These are phyloP conservation scores for Himalopsyche japonica DNA, from an alignment of 2,888 invertebrate species.

Conservation along the genomic window DNA sequence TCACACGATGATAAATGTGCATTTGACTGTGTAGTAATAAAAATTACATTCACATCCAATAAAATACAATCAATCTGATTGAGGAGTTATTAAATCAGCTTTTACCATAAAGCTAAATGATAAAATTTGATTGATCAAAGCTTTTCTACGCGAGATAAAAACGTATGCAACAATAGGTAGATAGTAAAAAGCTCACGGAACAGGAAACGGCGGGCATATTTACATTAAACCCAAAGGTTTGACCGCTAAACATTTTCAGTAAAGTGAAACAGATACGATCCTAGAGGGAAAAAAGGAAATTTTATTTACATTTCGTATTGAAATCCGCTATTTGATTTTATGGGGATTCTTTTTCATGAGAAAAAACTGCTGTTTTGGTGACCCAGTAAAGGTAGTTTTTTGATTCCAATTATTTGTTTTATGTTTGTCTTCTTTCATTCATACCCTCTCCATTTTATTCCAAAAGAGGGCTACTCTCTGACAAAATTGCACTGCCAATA, in stretches of 20 bases:
- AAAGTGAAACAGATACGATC: conserved; percentile 33
- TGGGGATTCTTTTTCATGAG: conserved; percentile 10
- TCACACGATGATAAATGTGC: too few relatives aligned
- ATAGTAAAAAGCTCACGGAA: conserved; percentile 23
- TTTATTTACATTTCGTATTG: conserved; percentile 33
- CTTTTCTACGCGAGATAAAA: not conserved
- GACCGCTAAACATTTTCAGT: conserved; percentile 19
- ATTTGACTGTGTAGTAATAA: too few relatives aligned
- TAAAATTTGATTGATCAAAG: not conserved
- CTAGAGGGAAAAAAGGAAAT: conserved; percentile 6
- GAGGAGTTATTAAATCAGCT: too few relatives aligned
- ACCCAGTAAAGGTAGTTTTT: not conserved
- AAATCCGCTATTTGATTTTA: conserved; percentile 12
- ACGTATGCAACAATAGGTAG: not conserved
- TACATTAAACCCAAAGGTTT: conserved; percentile 33
- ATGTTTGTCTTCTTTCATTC: too few relatives aligned
- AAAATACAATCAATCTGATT: too few relatives aligned
- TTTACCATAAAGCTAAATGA: not conserved
- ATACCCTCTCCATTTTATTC: too few relatives aligned
- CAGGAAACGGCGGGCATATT: conserved; percentile 29
- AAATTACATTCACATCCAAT: too few relatives aligned
- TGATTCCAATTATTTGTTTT: not conserved
- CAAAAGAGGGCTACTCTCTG: too few relatives aligned
- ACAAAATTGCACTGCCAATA: too few relatives aligned
- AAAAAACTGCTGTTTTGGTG: not conserved